These are phyloP conservation scores for Gorsachius goisagi DNA, from an alignment of 2,113 vertebrate genomes.

Conservation along the genomic window DNA sequence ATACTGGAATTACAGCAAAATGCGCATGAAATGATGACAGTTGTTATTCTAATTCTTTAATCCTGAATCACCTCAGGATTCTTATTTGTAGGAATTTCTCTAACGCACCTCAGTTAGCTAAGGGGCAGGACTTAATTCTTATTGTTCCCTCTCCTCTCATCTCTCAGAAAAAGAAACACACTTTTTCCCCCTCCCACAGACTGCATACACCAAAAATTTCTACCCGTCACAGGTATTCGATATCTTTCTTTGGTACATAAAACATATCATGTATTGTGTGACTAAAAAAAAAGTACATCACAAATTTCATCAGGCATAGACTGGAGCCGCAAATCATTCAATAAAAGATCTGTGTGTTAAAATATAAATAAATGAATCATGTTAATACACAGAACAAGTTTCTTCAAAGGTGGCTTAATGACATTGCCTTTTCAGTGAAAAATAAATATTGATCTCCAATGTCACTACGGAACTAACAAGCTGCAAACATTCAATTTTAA, in stretches of 20 bases:
- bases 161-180: background rate
- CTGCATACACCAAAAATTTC: slow-evolving; percentile 4
- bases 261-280: slow-evolving; percentile 25
- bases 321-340: slow-evolving; percentile 1
- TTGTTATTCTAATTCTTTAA: slow-evolving; percentile 14
- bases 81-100: background rate
- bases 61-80: background rate
- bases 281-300: slow-evolving; percentile 32
- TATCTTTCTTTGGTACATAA: slow-evolving; percentile 27
- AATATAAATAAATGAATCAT: slow-evolving; percentile 17
- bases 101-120: background rate
- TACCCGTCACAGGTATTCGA: background rate
- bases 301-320: slow-evolving; percentile 33
- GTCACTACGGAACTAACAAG: background rate
- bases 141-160: background rate
- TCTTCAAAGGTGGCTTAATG: slow-evolving; percentile 5
- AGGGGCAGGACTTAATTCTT: background rate
- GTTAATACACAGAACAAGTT: slow-evolving; percentile 1
- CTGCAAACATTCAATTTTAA: slow-evolving; percentile 14
- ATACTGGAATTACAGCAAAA: background rate
- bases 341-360: slow-evolving; percentile 6
- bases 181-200: background rate
- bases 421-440: background rate
- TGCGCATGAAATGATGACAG: background rate
- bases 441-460: slow-evolving; percentile 1